These are phyloP conservation scores for Drosophila insularis DNA, from an alignment of 1,140 invertebrate genomes.

Conservation along the genomic window DNA sequence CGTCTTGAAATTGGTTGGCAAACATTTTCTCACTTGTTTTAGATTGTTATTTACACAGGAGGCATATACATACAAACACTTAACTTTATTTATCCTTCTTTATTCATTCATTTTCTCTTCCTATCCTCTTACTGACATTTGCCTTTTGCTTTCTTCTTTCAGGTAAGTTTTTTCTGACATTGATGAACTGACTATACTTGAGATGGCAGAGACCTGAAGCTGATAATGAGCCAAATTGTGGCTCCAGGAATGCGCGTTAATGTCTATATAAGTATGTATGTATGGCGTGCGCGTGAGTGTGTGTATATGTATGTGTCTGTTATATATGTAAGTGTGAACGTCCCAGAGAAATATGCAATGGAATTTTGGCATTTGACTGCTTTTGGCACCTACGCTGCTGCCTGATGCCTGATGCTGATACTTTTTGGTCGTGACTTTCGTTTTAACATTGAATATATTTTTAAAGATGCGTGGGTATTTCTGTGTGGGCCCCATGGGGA, in stretches of 20 bases:
- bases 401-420: neutral
- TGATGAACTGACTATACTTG: constrained; percentile 64
- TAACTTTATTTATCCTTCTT: constrained; percentile 54
- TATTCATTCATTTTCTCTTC: constrained; percentile 35
- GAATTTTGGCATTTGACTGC: neutral
- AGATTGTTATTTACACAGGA: constrained; percentile 49
- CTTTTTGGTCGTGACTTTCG: too few relatives aligned
- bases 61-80: constrained; percentile 43
- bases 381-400: constrained; percentile 9
- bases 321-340: neutral
- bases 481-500: neutral
- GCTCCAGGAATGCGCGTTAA: neutral
- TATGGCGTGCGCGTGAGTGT: neutral
- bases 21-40: constrained; percentile 18
- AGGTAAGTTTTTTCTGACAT: constrained; percentile 72
- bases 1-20: neutral
- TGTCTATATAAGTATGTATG: neutral
- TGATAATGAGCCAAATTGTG: constrained; percentile 31
- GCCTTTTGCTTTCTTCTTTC: constrained; percentile 29
- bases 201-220: constrained; percentile 12
- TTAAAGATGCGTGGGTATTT: constrained; percentile 19
- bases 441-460: too few relatives aligned
- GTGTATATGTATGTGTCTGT: neutral
- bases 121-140: constrained; percentile 27
- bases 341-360: constrained; percentile 11